Percentiles rank a stretch among this genome's conserved stretches.
Conservation (phyloP, 2,113 vertebrate genomes). For the Recurvirostra avosetta region DNA sequence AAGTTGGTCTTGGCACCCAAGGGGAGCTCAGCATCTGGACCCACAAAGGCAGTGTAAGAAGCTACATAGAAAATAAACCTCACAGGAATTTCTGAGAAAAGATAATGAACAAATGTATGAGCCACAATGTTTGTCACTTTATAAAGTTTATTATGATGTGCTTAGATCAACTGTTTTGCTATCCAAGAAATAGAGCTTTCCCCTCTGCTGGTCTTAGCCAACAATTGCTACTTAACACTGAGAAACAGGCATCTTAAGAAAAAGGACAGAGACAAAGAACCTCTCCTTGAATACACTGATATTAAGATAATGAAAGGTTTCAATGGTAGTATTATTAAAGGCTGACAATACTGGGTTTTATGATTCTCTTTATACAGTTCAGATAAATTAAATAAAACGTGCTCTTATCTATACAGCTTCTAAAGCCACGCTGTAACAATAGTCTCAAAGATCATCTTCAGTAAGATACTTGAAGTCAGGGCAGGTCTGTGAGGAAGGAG, state of each 20-base stretch:
- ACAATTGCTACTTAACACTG: constrained; percentile 50
- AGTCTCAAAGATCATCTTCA: not conserved
- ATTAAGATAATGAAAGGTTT: constrained; percentile 67
- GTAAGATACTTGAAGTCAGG: not conserved
- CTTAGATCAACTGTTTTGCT: not conserved
- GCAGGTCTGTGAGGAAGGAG: not conserved
- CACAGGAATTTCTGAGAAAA: not conserved
- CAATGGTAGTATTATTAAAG: constrained; percentile 47
- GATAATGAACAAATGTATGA: not conserved
- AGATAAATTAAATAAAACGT: constrained; percentile 62
- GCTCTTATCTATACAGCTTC: constrained; percentile 46
- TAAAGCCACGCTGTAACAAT: constrained; percentile 3
- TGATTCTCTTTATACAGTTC: constrained; percentile 42
- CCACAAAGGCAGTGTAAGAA: not conserved
- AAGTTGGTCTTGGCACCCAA: not conserved
- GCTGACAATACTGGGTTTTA: constrained; percentile 26
- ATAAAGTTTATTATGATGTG: not conserved
- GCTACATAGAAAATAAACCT: not conserved
- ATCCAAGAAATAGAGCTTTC: not conserved
- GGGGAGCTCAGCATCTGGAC: not conserved
- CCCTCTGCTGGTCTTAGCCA: not conserved
- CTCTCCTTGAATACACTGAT: constrained; percentile 35
- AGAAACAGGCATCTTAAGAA: constrained; percentile 35
- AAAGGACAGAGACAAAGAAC: constrained; percentile 54
- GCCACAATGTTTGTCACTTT: not conserved